Conservation (phyloP, 2,797 vertebrate species). For the Rhinatrema bivittatum region DNA sequence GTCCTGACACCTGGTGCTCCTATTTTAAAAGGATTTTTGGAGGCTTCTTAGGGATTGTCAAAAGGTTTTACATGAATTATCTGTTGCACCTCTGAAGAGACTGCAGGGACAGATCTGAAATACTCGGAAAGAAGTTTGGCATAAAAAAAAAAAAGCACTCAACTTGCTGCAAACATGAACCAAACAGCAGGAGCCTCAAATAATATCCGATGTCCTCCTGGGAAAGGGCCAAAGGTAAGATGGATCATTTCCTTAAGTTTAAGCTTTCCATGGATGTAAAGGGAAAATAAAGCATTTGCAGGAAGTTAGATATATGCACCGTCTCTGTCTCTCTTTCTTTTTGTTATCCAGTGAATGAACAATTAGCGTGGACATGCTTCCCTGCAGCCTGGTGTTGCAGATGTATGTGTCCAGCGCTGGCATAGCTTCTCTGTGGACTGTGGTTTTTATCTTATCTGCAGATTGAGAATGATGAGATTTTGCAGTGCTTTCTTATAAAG, state of each 20-base stretch:
- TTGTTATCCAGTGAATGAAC: no score
- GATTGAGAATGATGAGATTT: no score
- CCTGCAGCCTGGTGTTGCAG: no score
- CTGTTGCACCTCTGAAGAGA: neutral
- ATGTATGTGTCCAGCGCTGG: no score
- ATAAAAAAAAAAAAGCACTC: neutral
- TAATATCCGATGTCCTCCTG: slow-evolving; percentile 71
- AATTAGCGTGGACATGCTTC: no score
- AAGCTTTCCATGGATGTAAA: no score
- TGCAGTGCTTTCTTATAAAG: no score
- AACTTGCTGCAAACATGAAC: slow-evolving; percentile 66
- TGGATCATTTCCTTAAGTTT: neutral
- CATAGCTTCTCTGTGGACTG: no score
- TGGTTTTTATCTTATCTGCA: no score
- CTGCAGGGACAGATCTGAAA: neutral
- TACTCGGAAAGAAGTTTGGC: neutral
- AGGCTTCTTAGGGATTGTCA: neutral
- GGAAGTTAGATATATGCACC: no score
- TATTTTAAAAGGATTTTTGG: neutral
- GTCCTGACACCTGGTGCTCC: neutral
- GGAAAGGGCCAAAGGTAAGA: slow-evolving; percentile 83
- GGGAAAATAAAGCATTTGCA: no score
- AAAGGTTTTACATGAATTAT: neutral
- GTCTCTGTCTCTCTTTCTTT: no score
- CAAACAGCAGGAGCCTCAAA: slow-evolving; percentile 88